Base-by-base conservation (phyloP, 1,140 invertebrate genomes). In the Vanessa tameamea region DNA sequence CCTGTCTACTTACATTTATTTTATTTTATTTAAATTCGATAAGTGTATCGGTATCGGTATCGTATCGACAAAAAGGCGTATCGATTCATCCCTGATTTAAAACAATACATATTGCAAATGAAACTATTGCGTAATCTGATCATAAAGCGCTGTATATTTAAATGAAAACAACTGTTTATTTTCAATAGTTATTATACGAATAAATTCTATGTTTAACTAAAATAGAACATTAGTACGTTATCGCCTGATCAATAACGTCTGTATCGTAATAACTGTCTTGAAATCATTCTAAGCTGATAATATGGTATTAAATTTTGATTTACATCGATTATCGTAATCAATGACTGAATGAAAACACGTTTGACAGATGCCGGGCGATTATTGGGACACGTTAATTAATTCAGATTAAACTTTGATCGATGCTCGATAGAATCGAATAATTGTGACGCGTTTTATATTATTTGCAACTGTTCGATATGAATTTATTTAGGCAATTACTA, bases 241-340 rank as follows among this genome's bases (percentile, higher is more conserved):
- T 78, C 72, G 14, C 20, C 23, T 37, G 37, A 63, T 63, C 63
- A 55, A 74, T 74, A 74, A 78, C 67, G 64, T 59, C 47, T 47
- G 74, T 76, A 85, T 84, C 78, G 9, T 9, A 81, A 82, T 83
- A 81, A 81, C 78, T 82, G 80, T 82, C 79, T 77, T 47, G 65
- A 74, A 84, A 84, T 81, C 81, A 67, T 73, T 75, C 70, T 80
- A 78, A 83, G 77, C 79, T 69, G 75, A 79, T 83, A 81, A 83
- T 83, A 78, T 47, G 64, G 75, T 65, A 81, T 85, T 80, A 80
- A 84, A 81, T 77, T 82, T 80, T 84, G 81, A 85, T 83, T 83
- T 85, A 80, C 80, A 81, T 82, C 77, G 66, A 78, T 74, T 74
- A 64, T 59, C 48, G 53, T 66, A 12, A 64, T 73, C 65, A 81